Evolutionary conservation across 2,888 invertebrate genomes (phyloP).

Genomic region (Pollenia angustigena): DNA sequence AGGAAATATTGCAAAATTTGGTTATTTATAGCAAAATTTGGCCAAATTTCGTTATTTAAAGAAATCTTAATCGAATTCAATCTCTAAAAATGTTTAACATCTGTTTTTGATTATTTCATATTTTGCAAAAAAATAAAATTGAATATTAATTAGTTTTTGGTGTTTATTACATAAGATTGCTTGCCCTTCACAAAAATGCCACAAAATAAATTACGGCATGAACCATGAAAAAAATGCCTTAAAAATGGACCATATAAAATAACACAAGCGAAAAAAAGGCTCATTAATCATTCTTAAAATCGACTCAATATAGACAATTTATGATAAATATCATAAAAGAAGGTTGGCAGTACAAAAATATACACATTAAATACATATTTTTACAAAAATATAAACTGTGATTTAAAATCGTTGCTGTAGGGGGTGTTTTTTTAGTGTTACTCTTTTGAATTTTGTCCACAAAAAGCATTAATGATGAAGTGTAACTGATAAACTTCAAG

Average conservation of each 20-base stretch:
- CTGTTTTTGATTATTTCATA: slow-evolving; percentile 11
- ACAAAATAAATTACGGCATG: not conserved
- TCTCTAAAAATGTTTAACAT: not conserved
- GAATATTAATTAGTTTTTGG: slow-evolving; percentile 38
- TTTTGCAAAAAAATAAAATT: not conserved
- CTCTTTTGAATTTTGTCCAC: slow-evolving; percentile 5
- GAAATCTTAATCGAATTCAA: no score
- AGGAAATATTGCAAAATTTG: no score
- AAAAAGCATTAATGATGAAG: slow-evolving; percentile 43
- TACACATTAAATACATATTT: not conserved
- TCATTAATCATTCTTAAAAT: slow-evolving; percentile 59
- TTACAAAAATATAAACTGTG: slow-evolving; percentile 1
- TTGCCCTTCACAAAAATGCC: not conserved
- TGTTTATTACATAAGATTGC: slow-evolving; percentile 9
- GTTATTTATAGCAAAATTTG: no score
- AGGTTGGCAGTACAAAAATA: not conserved
- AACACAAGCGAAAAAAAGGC: slow-evolving; percentile 2
- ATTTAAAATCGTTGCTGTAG: slow-evolving; percentile 10
- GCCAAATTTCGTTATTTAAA: no score
- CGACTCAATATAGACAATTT: slow-evolving; percentile 36
- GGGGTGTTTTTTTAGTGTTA: not conserved
- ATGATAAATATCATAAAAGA: slow-evolving; percentile 40
- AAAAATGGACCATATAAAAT: no score
- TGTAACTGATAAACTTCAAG: slow-evolving; percentile 58
- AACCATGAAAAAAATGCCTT: not conserved